phyloP scores from a whole-genome alignment of 64 coral and sea anemone species.

The Pachyseris speciosa region DNA sequence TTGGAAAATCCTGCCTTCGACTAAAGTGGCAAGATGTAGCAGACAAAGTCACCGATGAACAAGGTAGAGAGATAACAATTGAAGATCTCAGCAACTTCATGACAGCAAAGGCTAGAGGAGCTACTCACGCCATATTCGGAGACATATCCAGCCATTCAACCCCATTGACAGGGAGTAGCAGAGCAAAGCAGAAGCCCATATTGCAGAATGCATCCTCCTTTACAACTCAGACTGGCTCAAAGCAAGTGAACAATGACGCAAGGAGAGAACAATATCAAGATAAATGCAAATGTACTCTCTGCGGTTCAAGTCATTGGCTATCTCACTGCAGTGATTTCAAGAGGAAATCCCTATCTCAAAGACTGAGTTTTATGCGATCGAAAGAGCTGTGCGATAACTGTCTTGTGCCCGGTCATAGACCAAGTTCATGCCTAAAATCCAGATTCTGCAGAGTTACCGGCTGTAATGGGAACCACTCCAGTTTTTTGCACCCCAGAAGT shows the following conservation, averaged over 20 bases:
- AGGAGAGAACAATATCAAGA: background rate
- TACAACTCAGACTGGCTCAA: background rate
- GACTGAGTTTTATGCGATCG: background rate
- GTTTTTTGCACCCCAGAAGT: slow-evolving; percentile 33
- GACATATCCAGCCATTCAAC: background rate
- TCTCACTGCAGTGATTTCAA: slow-evolving; percentile 43
- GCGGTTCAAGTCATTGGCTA: slow-evolving; percentile 50
- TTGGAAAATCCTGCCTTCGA: no score
- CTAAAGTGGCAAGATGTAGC: no score
- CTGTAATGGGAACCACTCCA: slow-evolving; percentile 58
- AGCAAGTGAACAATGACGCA: background rate
- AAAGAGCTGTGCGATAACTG: slow-evolving; percentile 61
- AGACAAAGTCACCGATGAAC: background rate
- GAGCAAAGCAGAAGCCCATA: background rate
- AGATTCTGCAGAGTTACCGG: slow-evolving; percentile 51
- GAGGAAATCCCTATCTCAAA: slow-evolving; percentile 18
- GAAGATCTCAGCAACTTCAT: slow-evolving; percentile 34
- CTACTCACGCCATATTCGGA: slow-evolving; percentile 59
- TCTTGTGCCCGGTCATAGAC: slow-evolving; percentile 5
- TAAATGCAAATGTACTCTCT: background rate
- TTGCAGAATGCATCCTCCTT: slow-evolving; percentile 37
- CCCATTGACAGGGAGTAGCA: background rate
- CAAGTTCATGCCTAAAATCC: slow-evolving; percentile 9
- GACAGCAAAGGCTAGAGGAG: slow-evolving; percentile 55
- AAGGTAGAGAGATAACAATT: no score